Evolutionary conservation across 2,113 vertebrate genomes (phyloP), one percentile per base, ranked within the genome.

Genomic region (Gymnorhina tibicen): DNA sequence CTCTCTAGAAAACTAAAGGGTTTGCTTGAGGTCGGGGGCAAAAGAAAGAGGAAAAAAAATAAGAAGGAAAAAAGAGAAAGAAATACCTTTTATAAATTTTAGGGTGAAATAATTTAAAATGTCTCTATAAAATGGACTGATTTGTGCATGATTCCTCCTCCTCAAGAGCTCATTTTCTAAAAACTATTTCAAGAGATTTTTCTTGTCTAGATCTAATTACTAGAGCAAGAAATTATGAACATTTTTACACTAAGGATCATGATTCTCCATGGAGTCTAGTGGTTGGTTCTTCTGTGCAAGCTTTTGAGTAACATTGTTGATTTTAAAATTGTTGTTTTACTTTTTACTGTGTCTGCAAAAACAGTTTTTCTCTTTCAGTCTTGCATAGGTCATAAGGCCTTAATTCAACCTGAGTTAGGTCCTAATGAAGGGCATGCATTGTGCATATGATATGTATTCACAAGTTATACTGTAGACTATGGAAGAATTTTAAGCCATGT

Each of bases 31-130:
- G 30, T 11, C 7, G 1, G 3, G 1, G 6, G 9, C 4, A 15
- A 19, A 1, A 47, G 8, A 8, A 13, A 47, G 8, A 8, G 11
- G 6, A 20, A 2, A 13, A 16, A 37, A 17, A 58, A 8, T 16
- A 8, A 20, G 2, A 7, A 2, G 3, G 10, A 10, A 41, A n/a
- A 19, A 13, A 49, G 2, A 47, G 23, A 4, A 46, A 3, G 1
- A 86, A 28, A 50, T 62, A 64, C 46, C 21, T 83, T 68, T 10
- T 32, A 11, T 37, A 60, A 41, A 16, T 70, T 70, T 37, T 55
- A 75, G 11, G 13, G 2, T 1, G 21, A 56, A 56, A 30, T 15
- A 18, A 10, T 42, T 8, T 32, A 4, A 14, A 68, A 27, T 20
- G 0, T 20, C 7, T 67, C 10, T 4, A 46, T 44, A 32, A 68